Conservation (phyloP, 2,888 invertebrate genomes). For the Deilephila porcellus region DNA sequence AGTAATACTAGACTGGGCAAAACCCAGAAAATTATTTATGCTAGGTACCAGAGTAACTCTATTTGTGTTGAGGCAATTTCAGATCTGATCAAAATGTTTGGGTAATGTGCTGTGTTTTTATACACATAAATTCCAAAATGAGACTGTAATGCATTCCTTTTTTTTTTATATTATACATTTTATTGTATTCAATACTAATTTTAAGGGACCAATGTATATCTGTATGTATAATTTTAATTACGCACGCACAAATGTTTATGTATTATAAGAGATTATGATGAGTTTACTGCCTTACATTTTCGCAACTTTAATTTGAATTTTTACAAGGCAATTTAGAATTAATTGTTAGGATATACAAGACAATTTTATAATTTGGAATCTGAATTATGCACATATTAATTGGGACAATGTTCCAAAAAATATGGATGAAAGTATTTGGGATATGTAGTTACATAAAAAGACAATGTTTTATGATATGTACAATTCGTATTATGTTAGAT, state of each 20-base stretch:
- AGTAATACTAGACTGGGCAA: neutral
- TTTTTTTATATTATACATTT: conserved; percentile 51
- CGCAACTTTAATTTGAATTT: too few species aligned
- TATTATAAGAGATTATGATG: conserved; percentile 63
- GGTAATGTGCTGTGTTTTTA: conserved; percentile 29
- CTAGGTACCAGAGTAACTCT: neutral
- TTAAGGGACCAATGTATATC: conserved; percentile 44
- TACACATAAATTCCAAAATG: conserved; percentile 43
- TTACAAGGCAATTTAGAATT: too few species aligned
- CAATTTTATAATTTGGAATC: too few species aligned
- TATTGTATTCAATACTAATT: conserved; percentile 36
- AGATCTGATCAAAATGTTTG: conserved; percentile 31
- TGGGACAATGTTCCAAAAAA: too few species aligned
- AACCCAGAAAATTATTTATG: neutral
- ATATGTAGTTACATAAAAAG: neutral
- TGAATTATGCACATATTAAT: too few species aligned
- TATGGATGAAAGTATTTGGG: too few species aligned
- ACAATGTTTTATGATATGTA: neutral
- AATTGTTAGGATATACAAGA: too few species aligned
- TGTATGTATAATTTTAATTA: conserved; percentile 36
- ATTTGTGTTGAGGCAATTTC: neutral
- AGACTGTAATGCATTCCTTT: conserved; percentile 68
- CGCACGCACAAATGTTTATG: conserved; percentile 55
- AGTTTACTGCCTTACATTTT: conserved; percentile 35
- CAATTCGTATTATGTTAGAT: conserved; percentile 5